These are phyloP conservation scores for Rotaria socialis DNA, from an alignment of 2,888 invertebrate genomes.

Conservation along the genomic window DNA sequence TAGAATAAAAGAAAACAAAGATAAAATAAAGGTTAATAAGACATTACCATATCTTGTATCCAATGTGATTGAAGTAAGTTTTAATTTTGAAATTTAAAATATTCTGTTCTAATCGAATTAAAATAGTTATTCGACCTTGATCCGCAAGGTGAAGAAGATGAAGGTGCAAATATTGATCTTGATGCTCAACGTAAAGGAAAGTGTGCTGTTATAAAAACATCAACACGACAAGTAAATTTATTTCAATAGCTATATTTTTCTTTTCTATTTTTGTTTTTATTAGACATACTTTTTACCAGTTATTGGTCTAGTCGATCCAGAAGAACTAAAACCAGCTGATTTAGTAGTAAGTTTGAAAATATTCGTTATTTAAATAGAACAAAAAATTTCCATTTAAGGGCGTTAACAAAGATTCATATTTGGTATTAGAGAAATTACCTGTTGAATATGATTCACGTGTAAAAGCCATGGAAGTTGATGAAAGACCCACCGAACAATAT, in stretches of 20 bases:
- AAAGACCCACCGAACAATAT: conserved; percentile 96
- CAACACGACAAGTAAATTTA: conserved; percentile 69
- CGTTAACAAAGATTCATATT: conserved; percentile 78
- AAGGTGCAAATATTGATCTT: conserved; percentile 94
- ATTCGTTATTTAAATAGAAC: neutral
- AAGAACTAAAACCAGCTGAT: conserved; percentile 93
- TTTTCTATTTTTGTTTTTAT: neutral
- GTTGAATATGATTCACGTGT: conserved; percentile 92
- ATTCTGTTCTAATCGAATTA: neutral
- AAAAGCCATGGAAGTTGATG: conserved; percentile 99
- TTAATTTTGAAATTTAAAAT: neutral
- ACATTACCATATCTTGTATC: conserved; percentile 95
- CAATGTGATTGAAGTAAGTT: conserved; percentile 81
- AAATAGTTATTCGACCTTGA: conserved; percentile 80
- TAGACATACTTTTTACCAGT: conserved; percentile 94
- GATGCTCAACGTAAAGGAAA: conserved; percentile 97
- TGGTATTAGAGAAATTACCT: conserved; percentile 91
- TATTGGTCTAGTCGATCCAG: conserved; percentile 96
- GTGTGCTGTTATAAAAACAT: conserved; percentile 98
- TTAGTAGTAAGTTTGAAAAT: conserved; percentile 57
- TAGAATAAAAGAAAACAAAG: conserved; percentile 95
- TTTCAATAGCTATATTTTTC: too few relatives aligned
- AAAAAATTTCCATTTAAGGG: conserved; percentile 53
- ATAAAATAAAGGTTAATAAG: conserved; percentile 98
- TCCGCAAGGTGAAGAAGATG: conserved; percentile 85